Evolutionary conservation across 2,797 vertebrate genomes (phyloP).

Genomic region (Pangasius krempfi): DNA sequence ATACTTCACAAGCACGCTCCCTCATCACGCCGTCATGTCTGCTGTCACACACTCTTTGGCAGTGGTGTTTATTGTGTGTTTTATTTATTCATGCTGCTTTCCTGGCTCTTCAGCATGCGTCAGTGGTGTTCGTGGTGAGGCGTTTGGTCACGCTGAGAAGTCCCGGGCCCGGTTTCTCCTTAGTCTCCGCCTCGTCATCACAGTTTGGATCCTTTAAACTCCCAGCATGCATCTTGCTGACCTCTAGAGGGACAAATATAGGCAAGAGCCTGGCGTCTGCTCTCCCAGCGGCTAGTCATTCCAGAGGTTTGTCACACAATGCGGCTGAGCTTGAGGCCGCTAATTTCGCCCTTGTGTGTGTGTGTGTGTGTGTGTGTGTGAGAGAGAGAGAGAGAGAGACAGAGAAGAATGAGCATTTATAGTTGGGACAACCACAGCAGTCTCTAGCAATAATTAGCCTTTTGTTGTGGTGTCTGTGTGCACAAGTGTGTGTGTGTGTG

Average conservation of each 20-base stretch:
- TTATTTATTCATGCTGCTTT: not conserved
- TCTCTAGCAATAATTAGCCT: slow-evolving; percentile 22
- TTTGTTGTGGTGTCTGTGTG: slow-evolving; percentile 20
- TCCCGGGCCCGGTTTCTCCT: slow-evolving; percentile 14
- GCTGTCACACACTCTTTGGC: not conserved
- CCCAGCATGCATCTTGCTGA: slow-evolving; percentile 19
- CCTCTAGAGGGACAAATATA: slow-evolving; percentile 35
- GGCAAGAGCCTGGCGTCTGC: not conserved
- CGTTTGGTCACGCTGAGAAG: slow-evolving; percentile 4
- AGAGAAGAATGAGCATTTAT: not conserved
- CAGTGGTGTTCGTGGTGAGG: slow-evolving; percentile 12
- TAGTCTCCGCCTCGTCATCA: not conserved
- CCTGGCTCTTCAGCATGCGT: not conserved
- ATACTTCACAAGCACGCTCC: not conserved
- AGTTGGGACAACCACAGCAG: not conserved
- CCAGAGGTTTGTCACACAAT: slow-evolving; percentile 3
- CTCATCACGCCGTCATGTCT: not conserved
- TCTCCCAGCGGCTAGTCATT: not conserved
- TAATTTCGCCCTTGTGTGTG: slow-evolving; percentile 27
- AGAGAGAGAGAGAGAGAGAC: not conserved
- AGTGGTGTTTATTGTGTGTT: slow-evolving; percentile 12
- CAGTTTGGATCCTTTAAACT: slow-evolving; percentile 2
- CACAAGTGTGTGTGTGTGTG: slow-evolving; percentile 8
- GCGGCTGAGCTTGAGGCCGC: not conserved
- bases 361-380: slow-evolving; percentile 5